Base-by-base conservation (phyloP, 2,797 vertebrate species). In the Pangasius larnaudii region DNA sequence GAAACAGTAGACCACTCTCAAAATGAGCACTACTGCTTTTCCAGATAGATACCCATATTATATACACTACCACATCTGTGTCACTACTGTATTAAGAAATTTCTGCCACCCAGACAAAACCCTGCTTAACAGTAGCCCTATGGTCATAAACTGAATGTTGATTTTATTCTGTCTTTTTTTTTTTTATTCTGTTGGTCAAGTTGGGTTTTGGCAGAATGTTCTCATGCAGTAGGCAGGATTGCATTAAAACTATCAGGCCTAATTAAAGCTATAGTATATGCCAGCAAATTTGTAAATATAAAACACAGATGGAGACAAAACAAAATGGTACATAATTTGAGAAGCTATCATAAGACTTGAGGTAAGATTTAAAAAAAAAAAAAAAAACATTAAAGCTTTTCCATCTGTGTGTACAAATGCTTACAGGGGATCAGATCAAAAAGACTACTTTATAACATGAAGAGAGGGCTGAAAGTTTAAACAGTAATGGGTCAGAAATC, bases 401-500 rank as follows among this genome's bases (percentile, higher is more conserved):
- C 46, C 6, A 10, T 61, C 1, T 46, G 13, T 63, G 79, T 63
- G 24, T 42, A 82, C 18, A n/a, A 74, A 87, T 63, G 67, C 10
- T 8, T 4, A 59, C 13, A 22, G 18, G 63, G 71, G 16, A 42
- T 33, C 4, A 87, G 72, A 92, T 93, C 56, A 92, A 90, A 92
- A 89, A 86, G 65, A 87, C 67, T 90, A 39, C 56, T n/a, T 61
- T 59, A 61, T 61, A 59, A 61, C 33, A 39, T 61, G 53, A 59
- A 80, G 2, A 58, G 19, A 22, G 56, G 5, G 4, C 33, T 27
- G 22, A 42, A 61, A 5, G 58, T 74, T 59, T 81, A 72, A 56
- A 75, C 72, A 61, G 56, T 83, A 87, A 88, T 69, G 88, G 88
- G 88, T 88, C 61, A 89, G 89, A 78, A 84, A 89, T 82, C 36